These are phyloP conservation scores for Glaucomys volans DNA, from an alignment of 2,113 vertebrate genomes.

Conservation along the genomic window DNA sequence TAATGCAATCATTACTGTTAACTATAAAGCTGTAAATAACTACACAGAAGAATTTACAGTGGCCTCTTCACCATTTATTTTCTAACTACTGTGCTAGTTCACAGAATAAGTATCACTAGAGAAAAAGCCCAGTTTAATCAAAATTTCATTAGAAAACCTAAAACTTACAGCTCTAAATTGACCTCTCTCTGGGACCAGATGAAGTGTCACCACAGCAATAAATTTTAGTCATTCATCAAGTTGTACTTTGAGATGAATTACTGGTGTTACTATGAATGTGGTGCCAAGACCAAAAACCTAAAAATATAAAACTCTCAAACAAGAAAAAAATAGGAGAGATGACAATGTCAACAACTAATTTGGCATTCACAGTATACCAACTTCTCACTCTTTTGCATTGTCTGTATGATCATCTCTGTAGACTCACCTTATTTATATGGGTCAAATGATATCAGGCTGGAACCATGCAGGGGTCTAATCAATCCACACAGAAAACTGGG, in stretches of 20 bases:
- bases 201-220: slow-evolving; percentile 11
- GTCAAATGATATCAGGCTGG: background rate
- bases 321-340: background rate
- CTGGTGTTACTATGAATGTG: slow-evolving; percentile 12
- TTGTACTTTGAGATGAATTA: slow-evolving; percentile 50
- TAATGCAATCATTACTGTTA: background rate
- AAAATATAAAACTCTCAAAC: slow-evolving; percentile 27
- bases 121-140: background rate
- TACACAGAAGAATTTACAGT: background rate
- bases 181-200: background rate
- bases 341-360: slow-evolving; percentile 16
- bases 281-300: slow-evolving; percentile 29
- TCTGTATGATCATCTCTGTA: background rate
- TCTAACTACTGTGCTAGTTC: background rate
- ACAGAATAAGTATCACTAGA: background rate
- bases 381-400: background rate
- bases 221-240: slow-evolving; percentile 34
- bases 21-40: background rate
- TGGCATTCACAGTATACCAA: background rate
- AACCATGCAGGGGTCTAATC: background rate
- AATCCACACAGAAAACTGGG: background rate
- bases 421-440: background rate
- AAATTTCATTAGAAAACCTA: slow-evolving; percentile 59
- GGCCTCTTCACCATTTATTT: background rate
- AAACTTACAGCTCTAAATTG: slow-evolving; percentile 45